Evolutionary conservation across 2,888 invertebrate species (phyloP), one percentile per base, ranked within the genome.

Genomic region (Melanophora roralis): DNA sequence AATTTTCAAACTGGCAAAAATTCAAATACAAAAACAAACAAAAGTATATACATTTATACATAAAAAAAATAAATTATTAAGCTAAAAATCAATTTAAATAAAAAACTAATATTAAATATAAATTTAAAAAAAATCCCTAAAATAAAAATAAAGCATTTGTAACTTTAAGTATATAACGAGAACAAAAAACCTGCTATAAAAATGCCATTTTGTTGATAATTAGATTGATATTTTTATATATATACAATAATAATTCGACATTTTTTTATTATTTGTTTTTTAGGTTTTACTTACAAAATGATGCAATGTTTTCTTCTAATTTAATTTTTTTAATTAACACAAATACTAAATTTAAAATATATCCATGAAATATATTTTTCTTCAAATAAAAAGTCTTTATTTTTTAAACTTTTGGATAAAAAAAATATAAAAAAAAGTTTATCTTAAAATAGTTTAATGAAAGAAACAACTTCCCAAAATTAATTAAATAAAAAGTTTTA

Each of bases 141-240:
- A 19, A 53, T 23, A 36, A 74, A 21, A 43, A 23, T 38, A 47
- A 68, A 19, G 67, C 16, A 65, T 65, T 72, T 72, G 72, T 80
- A 80, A 72, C 45, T 51, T 76, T 80, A 73, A 80, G 80, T 72
- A 72, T 67, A 65, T 21, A 43, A 45, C 9, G 2, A 27, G 27
- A 49, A 23, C 11, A 47, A 49, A 40, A 75, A 69, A 80, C 64
- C 80, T 80, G 80, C 80, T 80, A 80, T 69, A 78, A 43, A 78
- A 80, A 80, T 76, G 80, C 80, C 80, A 80, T 80, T 80, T 76
- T 80, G 80, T 80, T 80, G 80, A 80, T 64, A 76, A 74, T 80
- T 80, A 73, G 60, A 80, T 77, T 68, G 76, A 80, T 80, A 80
- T 76, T 80, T 80, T 80, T 80, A 72, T 80, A 80, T 80, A 71